Conservation (phyloP, 1,140 invertebrate species). For the Drosophila micromelanica region DNA sequence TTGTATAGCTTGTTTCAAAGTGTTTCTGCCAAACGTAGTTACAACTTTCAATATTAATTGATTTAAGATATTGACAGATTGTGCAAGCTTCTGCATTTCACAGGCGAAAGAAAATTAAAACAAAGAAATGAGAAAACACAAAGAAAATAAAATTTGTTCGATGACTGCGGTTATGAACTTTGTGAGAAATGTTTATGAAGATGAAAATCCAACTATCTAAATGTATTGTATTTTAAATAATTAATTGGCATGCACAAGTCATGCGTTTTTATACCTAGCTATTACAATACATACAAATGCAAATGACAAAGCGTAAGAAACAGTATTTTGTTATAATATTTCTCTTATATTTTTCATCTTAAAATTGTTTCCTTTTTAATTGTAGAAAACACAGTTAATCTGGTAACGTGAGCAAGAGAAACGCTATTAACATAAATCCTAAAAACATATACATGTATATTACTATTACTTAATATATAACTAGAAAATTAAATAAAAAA, state of each 20-base stretch:
- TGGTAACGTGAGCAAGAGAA: constrained; percentile 41
- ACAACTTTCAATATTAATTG: constrained; percentile 34
- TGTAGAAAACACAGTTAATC: constrained; percentile 53
- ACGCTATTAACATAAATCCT: constrained; percentile 74
- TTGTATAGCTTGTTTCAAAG: constrained; percentile 46
- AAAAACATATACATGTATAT: constrained; percentile 62
- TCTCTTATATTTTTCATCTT: constrained; percentile 53
- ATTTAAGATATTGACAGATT: constrained; percentile 52
- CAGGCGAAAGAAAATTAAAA: constrained; percentile 22
- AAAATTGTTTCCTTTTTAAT: constrained; percentile 63
- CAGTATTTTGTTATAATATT: constrained; percentile 74
- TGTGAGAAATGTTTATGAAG: constrained; percentile 32
- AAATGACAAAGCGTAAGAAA: constrained; percentile 74
- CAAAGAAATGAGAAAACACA: not conserved
- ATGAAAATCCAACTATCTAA: constrained; percentile 30
- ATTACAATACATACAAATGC: constrained; percentile 60
- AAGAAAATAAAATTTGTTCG: constrained; percentile 15
- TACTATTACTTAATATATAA: constrained; percentile 79
- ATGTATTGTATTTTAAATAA: constrained; percentile 54
- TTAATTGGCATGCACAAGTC: constrained; percentile 44
- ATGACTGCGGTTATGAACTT: constrained; percentile 35
- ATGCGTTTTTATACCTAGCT: constrained; percentile 71
- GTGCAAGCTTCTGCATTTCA: constrained; percentile 58
- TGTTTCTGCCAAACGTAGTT: constrained; percentile 66
- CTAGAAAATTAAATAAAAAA: constrained; percentile 68